Conservation (phyloP, 2,888 invertebrate species). For the Metalampra italica region DNA sequence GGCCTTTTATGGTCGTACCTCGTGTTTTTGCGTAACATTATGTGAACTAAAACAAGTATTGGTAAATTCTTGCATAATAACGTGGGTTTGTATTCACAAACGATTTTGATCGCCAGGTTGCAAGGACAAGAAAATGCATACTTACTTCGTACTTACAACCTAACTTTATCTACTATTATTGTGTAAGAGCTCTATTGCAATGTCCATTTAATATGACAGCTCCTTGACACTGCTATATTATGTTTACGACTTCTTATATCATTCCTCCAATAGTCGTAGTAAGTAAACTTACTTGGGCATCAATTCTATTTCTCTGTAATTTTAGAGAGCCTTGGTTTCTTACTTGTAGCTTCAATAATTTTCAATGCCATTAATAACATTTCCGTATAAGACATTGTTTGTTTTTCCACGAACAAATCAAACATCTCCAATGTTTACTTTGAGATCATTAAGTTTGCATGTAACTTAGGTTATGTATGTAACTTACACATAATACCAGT, state of each 20-base stretch:
- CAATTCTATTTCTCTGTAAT: background rate
- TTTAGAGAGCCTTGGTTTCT: no score
- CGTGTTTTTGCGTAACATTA: slow-evolving; percentile 44
- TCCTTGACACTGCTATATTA: background rate
- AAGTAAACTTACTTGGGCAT: no score
- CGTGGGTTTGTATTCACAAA: background rate
- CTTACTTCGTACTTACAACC: background rate
- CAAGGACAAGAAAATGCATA: background rate
- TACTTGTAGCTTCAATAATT: background rate
- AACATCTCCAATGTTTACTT: slow-evolving; percentile 3
- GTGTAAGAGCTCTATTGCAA: background rate
- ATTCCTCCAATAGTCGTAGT: no score
- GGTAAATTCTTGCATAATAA: background rate
- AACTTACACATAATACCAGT: background rate
- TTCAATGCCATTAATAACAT: background rate
- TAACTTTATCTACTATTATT: background rate
- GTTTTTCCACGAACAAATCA: slow-evolving; percentile 2
- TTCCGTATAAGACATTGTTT: slow-evolving; percentile 4
- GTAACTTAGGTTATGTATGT: background rate
- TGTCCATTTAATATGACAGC: background rate
- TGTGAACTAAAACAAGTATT: slow-evolving; percentile 12
- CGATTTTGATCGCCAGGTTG: no score
- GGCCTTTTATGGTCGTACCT: slow-evolving; percentile 46
- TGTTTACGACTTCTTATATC: background rate
- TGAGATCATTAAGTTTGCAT: slow-evolving; percentile 4